These are phyloP conservation scores for Exaiptasia diaphana DNA, from an alignment of 64 coral and sea anemone genomes.

Conservation along the genomic window DNA sequence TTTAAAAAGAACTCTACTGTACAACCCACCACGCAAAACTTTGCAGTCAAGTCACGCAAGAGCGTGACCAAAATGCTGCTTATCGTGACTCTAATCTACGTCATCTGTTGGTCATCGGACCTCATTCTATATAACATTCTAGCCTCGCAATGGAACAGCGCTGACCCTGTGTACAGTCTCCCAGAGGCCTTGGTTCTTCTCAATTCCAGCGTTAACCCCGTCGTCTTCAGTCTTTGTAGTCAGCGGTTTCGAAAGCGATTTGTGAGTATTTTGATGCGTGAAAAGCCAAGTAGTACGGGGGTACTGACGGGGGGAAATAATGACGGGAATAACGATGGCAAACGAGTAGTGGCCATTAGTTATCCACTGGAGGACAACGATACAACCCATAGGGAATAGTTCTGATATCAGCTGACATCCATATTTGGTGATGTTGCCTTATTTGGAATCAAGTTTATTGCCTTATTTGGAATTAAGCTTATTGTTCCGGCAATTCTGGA, in stretches of 20 bases:
- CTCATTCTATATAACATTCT: conserved; percentile 7
- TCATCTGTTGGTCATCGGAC: conserved; percentile 11
- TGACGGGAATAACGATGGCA: no score
- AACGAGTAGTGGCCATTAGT: no score
- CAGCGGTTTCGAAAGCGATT: conserved; percentile 6
- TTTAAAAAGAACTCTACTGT: not conserved
- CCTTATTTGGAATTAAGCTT: no score
- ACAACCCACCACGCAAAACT: not conserved
- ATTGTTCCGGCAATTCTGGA: no score
- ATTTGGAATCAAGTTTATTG: no score
- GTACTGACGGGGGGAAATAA: no score
- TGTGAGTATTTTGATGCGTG: not conserved
- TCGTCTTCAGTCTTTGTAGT: conserved; percentile 8
- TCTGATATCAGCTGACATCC: no score
- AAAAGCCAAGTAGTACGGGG: no score
- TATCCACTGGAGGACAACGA: no score
- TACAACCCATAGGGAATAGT: no score
- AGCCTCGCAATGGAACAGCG: not conserved
- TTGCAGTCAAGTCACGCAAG: conserved; percentile 4
- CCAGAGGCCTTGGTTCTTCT: conserved; percentile 12
- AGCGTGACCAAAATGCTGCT: conserved; percentile 22
- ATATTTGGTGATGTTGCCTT: no score
- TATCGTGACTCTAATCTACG: not conserved
- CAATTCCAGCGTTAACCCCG: not conserved
- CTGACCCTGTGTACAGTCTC: not conserved